A percentile compares a stretch with the other conserved stretches of the same genome.
Evolutionary conservation across 2,888 invertebrate species (phyloP).

Genomic region (Ormyrus nitidulus): DNA sequence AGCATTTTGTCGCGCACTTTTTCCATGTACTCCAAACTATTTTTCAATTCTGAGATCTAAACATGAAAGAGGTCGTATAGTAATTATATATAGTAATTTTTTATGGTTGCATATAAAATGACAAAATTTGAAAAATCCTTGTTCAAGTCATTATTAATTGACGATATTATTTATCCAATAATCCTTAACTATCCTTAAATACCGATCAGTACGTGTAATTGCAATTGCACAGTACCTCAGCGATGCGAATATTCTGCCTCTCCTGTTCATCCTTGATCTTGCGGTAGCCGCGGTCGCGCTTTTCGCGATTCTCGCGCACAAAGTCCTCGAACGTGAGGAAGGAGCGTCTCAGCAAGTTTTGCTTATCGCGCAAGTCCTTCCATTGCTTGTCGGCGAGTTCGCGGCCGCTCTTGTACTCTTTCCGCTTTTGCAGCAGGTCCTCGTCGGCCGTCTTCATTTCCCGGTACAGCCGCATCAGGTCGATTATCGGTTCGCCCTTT

Average conservation of each 20-base stretch:
- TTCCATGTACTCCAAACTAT: constrained; percentile 76
- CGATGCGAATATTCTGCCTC: constrained; percentile 75
- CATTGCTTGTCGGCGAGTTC: constrained; percentile 77
- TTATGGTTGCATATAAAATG: too few species aligned
- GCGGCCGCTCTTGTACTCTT: constrained; percentile 75
- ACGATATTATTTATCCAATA: too few species aligned
- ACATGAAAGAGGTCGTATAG: neutral
- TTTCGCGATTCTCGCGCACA: constrained; percentile 81
- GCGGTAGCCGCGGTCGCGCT: constrained; percentile 79
- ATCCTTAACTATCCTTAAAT: too few species aligned
- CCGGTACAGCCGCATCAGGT: constrained; percentile 78
- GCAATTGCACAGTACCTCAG: constrained; percentile 31
- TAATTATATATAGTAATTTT: neutral
- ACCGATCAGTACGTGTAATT: neutral
- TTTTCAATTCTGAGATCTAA: constrained; percentile 76
- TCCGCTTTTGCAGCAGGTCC: constrained; percentile 75
- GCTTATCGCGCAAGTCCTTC: constrained; percentile 78
- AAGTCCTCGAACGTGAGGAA: constrained; percentile 82
- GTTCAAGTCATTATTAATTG: too few species aligned
- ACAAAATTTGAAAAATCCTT: too few species aligned
- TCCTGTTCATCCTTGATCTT: constrained; percentile 79
- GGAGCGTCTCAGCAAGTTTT: constrained; percentile 77
- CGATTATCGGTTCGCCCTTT: constrained; percentile 77
- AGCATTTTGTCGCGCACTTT: constrained; percentile 78
- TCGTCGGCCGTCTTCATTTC: constrained; percentile 78